phyloP scores from a whole-genome alignment of 1,140 invertebrate species.

The Orius insidiosus region DNA sequence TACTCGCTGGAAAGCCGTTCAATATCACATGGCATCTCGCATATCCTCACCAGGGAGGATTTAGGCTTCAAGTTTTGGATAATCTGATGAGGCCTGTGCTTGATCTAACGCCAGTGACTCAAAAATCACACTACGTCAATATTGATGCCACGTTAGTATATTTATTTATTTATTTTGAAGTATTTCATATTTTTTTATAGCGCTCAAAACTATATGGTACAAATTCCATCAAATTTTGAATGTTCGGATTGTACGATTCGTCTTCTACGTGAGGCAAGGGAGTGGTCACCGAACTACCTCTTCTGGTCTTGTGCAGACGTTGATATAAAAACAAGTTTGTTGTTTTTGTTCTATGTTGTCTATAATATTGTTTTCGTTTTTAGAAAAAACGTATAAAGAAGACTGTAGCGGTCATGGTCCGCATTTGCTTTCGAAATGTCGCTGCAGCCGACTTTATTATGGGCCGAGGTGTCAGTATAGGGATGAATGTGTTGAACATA shows the following conservation, averaged over 20 bases:
- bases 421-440: constrained; percentile 55
- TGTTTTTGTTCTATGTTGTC: neutral
- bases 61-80: constrained; percentile 66
- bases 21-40: constrained; percentile 88
- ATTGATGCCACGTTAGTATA: constrained; percentile 54
- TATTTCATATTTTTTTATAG: constrained; percentile 30
- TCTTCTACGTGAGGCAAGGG: constrained; percentile 68
- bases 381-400: constrained; percentile 55
- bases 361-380: constrained; percentile 6
- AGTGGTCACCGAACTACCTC: constrained; percentile 68
- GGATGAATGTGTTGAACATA: constrained; percentile 65
- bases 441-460: constrained; percentile 64
- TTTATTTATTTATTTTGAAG: neutral
- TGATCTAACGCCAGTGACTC: constrained; percentile 65
- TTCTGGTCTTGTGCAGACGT: constrained; percentile 95
- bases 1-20: constrained; percentile 63
- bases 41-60: constrained; percentile 81
- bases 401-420: constrained; percentile 66
- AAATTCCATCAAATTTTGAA: constrained; percentile 59
- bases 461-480: constrained; percentile 67
- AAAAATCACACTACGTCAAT: constrained; percentile 57
- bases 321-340: constrained; percentile 42
- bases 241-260: constrained; percentile 82
- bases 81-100: constrained; percentile 59
- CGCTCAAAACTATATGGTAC: constrained; percentile 59